These are phyloP conservation scores for Alcis repandata DNA, from an alignment of 2,888 invertebrate species.

Conservation along the genomic window DNA sequence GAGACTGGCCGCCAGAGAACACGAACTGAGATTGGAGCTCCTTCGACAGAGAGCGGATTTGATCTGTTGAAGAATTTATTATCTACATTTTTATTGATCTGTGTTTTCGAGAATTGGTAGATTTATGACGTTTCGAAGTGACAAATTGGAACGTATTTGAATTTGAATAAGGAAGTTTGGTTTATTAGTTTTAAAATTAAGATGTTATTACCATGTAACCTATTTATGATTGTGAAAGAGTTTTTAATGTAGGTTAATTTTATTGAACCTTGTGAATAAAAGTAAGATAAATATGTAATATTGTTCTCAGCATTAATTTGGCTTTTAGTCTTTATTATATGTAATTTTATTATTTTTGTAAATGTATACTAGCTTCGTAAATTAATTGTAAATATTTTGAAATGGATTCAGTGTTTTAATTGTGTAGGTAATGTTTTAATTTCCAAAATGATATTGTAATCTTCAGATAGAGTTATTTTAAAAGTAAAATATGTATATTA, in stretches of 20 bases:
- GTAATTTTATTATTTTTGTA: not conserved
- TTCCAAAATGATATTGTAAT: not conserved
- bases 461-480: not conserved
- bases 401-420: constrained; percentile 1
- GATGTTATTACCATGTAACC: constrained; percentile 27
- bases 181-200: constrained; percentile 25
- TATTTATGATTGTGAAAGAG: constrained; percentile 32
- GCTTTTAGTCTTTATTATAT: not conserved
- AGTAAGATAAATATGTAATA: not conserved
- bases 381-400: constrained; percentile 1
- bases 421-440: not conserved
- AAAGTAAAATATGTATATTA: not conserved
- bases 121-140: constrained; percentile 29
- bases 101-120: constrained; percentile 21
- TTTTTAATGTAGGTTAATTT: constrained; percentile 14
- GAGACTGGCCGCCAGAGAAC: constrained; percentile 95
- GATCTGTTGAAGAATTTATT: constrained; percentile 64
- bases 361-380: not conserved
- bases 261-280: constrained; percentile 16
- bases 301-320: not conserved
- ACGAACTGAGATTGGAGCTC: constrained; percentile 94
- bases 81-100: constrained; percentile 22
- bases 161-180: constrained; percentile 19
- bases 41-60: constrained; percentile 89
- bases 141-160: constrained; percentile 27